These are phyloP conservation scores for Oscheius myriophilus DNA, from an alignment of 2,888 invertebrate genomes.

Conservation along the genomic window DNA sequence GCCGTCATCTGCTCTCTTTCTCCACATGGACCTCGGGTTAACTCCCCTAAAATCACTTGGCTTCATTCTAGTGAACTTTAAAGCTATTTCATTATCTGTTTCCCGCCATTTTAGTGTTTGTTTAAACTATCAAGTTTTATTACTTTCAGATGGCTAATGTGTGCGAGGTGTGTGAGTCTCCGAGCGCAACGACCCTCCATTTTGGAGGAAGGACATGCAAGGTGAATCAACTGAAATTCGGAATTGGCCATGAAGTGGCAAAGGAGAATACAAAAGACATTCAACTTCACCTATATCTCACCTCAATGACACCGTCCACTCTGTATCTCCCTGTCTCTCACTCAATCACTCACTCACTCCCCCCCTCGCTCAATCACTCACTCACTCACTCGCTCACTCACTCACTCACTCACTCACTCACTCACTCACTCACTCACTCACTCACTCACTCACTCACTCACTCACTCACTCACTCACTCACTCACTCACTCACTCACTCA, in stretches of 20 bases:
- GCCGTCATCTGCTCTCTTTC: neutral
- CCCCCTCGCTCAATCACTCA: neutral
- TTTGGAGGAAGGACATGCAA: conserved; percentile 39
- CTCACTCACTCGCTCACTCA: conserved; percentile 15
- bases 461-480: neutral
- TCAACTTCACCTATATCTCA: too few relatives aligned
- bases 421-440: conserved; percentile 31
- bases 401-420: conserved; percentile 27
- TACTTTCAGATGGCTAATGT: conserved; percentile 32
- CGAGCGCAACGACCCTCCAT: conserved; percentile 51
- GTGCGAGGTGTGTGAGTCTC: conserved; percentile 54
- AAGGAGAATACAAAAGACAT: too few relatives aligned
- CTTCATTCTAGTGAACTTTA: too few relatives aligned
- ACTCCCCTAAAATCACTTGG: too few relatives aligned
- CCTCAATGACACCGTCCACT: too few relatives aligned
- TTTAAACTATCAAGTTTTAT: neutral
- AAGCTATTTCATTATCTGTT: too few relatives aligned
- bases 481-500: neutral
- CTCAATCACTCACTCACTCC: neutral
- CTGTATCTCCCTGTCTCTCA: conserved; percentile 1
- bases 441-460: conserved; percentile 3
- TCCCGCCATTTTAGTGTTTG: neutral
- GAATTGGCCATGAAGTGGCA: too few relatives aligned
- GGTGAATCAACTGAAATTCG: too few relatives aligned
- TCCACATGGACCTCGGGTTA: neutral